phyloP scores from a whole-genome alignment of 2,888 invertebrate species.

The Cephus runcator region DNA sequence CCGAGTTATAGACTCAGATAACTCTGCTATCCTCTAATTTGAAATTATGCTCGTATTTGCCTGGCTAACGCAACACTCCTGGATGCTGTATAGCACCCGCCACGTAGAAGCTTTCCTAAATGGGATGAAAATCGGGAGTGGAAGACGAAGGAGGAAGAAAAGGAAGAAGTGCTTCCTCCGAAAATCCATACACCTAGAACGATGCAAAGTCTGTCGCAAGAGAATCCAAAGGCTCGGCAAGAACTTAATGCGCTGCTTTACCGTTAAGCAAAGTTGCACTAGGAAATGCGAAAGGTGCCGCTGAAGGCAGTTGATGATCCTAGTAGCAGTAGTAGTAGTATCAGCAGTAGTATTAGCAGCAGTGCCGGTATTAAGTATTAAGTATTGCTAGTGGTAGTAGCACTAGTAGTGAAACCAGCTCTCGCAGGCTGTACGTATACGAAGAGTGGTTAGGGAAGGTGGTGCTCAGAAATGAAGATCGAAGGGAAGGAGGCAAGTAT shows the following conservation, averaged over 20 bases:
- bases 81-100: neutral
- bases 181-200: neutral
- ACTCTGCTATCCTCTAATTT: neutral
- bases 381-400: neutral
- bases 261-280: conserved; percentile 25
- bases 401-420: neutral
- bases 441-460: neutral
- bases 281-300: conserved; percentile 16
- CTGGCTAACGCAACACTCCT: neutral
- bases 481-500: conserved; percentile 30
- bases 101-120: neutral
- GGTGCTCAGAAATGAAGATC: neutral
- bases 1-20: neutral
- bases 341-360: neutral
- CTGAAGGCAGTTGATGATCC: neutral
- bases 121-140: neutral
- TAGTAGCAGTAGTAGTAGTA: neutral
- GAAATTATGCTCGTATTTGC: neutral
- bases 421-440: neutral
- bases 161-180: neutral
- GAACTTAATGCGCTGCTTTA: conserved; percentile 42
- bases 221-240: conserved; percentile 18
- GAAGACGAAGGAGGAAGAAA: neutral
- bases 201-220: neutral
- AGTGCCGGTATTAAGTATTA: neutral